Conservation (phyloP, 1,140 invertebrate species). For the Gyrodactylus salaris region DNA sequence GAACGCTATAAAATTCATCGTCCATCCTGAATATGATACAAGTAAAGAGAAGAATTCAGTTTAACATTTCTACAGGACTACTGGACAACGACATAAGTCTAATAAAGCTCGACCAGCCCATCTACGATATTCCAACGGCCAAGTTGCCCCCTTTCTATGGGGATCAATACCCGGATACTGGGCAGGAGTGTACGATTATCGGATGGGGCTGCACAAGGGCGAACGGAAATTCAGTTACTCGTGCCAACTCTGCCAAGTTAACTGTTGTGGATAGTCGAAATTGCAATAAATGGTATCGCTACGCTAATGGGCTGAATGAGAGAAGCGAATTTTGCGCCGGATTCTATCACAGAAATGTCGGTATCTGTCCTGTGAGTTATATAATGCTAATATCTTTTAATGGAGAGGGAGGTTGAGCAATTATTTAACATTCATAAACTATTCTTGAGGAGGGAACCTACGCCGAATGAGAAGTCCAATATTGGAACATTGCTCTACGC, state of each 20-base stretch:
- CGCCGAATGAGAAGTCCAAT: too few relatives aligned
- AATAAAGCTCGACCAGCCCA: background rate
- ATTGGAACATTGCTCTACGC: too few relatives aligned
- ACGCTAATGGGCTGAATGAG: background rate
- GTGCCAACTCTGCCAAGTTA: background rate
- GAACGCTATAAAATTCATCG: background rate
- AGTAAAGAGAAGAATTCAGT: background rate
- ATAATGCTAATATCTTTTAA: too few relatives aligned
- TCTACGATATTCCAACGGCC: background rate
- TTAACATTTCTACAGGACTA: background rate
- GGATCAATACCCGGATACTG: background rate
- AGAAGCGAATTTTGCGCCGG: constrained; percentile 4
- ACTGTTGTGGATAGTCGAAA: background rate
- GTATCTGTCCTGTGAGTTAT: background rate
- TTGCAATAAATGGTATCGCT: background rate
- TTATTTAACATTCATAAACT: too few relatives aligned
- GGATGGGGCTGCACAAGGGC: constrained; percentile 3
- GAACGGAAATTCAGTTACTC: background rate
- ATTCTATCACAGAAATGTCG: background rate
- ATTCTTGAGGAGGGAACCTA: too few relatives aligned
- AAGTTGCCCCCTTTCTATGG: background rate
- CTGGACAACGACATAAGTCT: constrained; percentile 4
- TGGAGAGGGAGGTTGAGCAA: too few relatives aligned
- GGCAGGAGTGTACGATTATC: background rate
- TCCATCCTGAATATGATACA: background rate